These are phyloP conservation scores for Neodiprion virginianus DNA, from an alignment of 1,140 invertebrate species.

Conservation along the genomic window DNA sequence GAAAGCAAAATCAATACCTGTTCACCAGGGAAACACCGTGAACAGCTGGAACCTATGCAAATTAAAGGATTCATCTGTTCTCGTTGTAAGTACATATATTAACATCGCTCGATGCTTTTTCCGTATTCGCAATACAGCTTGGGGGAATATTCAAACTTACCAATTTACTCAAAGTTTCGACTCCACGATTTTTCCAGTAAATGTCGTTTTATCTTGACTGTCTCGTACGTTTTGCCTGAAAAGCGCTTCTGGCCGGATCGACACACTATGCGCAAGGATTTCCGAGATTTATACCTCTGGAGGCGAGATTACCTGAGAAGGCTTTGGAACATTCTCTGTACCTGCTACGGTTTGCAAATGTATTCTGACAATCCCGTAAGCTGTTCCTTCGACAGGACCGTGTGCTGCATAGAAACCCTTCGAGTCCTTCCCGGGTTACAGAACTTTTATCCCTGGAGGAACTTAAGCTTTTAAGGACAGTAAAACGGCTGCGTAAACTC, in stretches of 20 bases:
- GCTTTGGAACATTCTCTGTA: not conserved
- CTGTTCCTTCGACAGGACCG: not conserved
- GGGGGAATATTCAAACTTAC: too few species aligned
- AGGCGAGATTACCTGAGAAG: not conserved
- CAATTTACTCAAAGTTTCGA: too few species aligned
- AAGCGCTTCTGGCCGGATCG: not conserved
- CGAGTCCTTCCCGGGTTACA: not conserved
- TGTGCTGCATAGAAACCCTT: not conserved
- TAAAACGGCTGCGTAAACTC: not conserved
- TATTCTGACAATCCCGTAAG: not conserved
- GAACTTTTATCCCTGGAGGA: not conserved
- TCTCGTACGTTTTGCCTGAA: too few species aligned
- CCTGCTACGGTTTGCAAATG: not conserved
- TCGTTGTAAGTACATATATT: too few species aligned
- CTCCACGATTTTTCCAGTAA: too few species aligned
- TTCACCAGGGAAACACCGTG: too few species aligned
- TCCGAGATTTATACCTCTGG: not conserved
- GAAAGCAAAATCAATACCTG: too few species aligned
- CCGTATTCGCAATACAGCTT: too few species aligned
- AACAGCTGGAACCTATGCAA: too few species aligned
- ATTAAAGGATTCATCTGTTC: too few species aligned
- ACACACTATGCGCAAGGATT: not conserved
- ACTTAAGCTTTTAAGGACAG: not conserved
- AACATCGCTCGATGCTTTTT: too few species aligned
- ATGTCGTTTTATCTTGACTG: not conserved